These are phyloP conservation scores for Xiphias gladius DNA, from an alignment of 2,113 vertebrate genomes.

Conservation along the genomic window DNA sequence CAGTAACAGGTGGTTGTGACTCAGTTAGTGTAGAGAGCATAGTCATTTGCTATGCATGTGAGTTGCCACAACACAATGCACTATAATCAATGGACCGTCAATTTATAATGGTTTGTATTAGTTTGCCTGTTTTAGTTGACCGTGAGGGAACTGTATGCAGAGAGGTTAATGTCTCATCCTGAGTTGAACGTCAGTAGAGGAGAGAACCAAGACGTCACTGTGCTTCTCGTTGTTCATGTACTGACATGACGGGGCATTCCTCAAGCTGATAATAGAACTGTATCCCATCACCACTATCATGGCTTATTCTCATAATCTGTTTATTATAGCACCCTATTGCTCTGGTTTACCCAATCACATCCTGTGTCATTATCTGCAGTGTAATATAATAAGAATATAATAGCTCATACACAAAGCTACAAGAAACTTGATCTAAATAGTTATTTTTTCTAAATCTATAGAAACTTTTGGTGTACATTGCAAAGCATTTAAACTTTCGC, in stretches of 20 bases:
- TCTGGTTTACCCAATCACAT: not conserved
- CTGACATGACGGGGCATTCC: slow-evolving; percentile 78
- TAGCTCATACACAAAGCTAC: slow-evolving; percentile 7
- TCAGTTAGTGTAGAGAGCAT: not conserved
- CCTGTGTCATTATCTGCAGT: not conserved
- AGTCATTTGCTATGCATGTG: not conserved
- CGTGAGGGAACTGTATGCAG: not conserved
- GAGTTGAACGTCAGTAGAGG: slow-evolving; percentile 5
- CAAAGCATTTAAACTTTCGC: not conserved
- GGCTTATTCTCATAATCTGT: slow-evolving; percentile 41
- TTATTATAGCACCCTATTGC: slow-evolving; percentile 34
- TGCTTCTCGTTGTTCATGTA: slow-evolving; percentile 67
- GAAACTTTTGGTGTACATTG: not conserved
- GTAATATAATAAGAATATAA: not conserved
- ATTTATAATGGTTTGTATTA: not conserved
- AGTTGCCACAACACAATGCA: not conserved
- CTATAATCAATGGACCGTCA: not conserved
- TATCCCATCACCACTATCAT: slow-evolving; percentile 36
- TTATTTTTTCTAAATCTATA: not conserved
- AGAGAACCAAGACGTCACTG: slow-evolving; percentile 41
- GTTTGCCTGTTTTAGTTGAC: not conserved
- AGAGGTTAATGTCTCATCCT: slow-evolving; percentile 30
- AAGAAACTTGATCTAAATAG: not conserved
- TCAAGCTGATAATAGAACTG: slow-evolving; percentile 57
- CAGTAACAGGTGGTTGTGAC: not conserved